Base-by-base conservation (phyloP, 2,888 invertebrate genomes). In the Cheilosia vernalis region DNA sequence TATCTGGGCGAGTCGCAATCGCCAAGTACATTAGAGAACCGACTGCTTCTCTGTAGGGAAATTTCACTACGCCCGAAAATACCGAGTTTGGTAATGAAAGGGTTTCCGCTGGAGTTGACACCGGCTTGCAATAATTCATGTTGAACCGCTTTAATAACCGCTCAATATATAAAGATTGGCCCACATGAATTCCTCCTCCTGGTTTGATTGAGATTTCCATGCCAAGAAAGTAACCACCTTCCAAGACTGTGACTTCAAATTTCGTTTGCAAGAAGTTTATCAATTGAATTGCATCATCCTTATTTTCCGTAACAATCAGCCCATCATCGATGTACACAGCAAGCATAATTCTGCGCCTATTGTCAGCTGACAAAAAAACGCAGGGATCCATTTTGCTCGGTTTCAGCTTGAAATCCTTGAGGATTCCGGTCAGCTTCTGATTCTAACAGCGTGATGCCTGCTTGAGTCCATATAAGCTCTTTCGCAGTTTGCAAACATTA, bases 331-430 rank as follows among this genome's bases (percentile, higher is more conserved):
- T 67, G 58, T 89, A 24, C 3, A 24, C 24, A 24, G 24, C 24
- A 24, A 24, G 24, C 3, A 24, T 24, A 24, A 24, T 24, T 30
- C 47, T 81, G 55, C 69, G 21, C 17, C 55, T 33, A 37, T 15
- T n/a, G 37, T 61, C 40, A 40, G 37, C 7, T 77, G 67, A 55
- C 72, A 55, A 69, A 87, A 88, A 61, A 89, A 21, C 74, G 63
- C 89, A 89, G 15, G 87, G 70, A 78, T 89, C 89, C 24, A 82
- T 82, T 30, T 87, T 66, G 60, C 87, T 87, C 47, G 81, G 67
- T 47, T 82, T 82, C 27, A 89, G 83, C 17, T 82, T 76, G 61
- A 88, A 84, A 19, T 80, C 86, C 10, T 63, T 17, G 19, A 89
- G 58, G 67, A 88, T 87, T 30, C 81, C 63, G 13, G 67, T 78